phyloP scores from a whole-genome alignment of 2,888 invertebrate species.

The Drosophila neotestacea region DNA sequence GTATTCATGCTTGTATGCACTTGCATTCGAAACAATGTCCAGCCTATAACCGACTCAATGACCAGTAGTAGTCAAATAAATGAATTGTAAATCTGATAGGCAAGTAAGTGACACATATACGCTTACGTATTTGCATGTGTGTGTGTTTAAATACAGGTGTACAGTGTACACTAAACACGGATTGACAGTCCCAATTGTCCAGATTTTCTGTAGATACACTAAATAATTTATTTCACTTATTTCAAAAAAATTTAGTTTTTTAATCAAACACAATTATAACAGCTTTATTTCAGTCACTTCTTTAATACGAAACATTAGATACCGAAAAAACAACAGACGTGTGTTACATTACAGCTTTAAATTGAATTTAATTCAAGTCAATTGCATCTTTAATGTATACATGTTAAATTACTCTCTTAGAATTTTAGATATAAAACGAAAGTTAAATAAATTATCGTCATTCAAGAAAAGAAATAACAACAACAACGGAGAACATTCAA shows the following conservation, averaged over 20 bases:
- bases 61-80: constrained; percentile 8
- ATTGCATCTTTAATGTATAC: no score
- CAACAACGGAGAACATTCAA: constrained; percentile 9
- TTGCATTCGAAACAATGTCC: constrained; percentile 18
- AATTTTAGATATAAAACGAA: no score
- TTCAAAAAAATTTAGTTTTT: background rate
- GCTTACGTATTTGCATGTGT: background rate
- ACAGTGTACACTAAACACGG: background rate
- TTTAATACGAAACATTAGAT: no score
- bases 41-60: constrained; percentile 14
- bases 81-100: constrained; percentile 11
- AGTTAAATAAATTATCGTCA: no score
- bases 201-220: background rate
- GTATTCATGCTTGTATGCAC: background rate
- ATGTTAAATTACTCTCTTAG: no score
- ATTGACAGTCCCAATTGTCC: background rate
- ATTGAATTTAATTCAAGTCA: no score
- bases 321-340: no score
- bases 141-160: background rate
- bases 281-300: background rate
- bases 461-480: background rate
- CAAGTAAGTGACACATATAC: background rate
- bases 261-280: background rate
- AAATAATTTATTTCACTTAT: background rate
- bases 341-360: no score